These are phyloP conservation scores for Sarcophaga peregrina DNA, from an alignment of 1,140 invertebrate species.

Conservation along the genomic window DNA sequence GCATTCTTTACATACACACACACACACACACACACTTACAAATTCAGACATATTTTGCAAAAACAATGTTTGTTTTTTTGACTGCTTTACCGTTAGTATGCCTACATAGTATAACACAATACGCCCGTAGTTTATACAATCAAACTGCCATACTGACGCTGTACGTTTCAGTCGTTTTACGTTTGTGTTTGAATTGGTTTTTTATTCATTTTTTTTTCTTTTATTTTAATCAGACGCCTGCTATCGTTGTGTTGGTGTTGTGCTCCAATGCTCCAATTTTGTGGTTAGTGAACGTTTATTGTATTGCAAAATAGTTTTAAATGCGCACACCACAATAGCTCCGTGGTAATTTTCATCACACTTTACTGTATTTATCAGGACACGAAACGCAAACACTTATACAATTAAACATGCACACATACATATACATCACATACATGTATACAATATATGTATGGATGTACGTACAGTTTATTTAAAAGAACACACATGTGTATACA, in stretches of 20 bases:
- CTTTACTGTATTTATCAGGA: background rate
- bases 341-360: conserved; percentile 24
- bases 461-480: too few relatives aligned
- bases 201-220: too few relatives aligned
- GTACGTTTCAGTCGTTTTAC: too few relatives aligned
- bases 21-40: background rate
- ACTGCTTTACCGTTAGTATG: background rate
- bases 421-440: background rate
- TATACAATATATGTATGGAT: background rate
- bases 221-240: background rate
- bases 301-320: conserved; percentile 27
- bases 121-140: background rate
- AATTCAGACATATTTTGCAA: background rate
- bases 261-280: conserved; percentile 13
- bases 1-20: too few relatives aligned
- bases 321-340: conserved; percentile 20
- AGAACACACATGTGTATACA: too few relatives aligned
- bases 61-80: too few relatives aligned
- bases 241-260: background rate
- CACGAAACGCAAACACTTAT: background rate
- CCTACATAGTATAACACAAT: background rate
- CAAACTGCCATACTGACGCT: too few relatives aligned
- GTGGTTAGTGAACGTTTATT: conserved; percentile 26
- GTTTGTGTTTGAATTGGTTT: too few relatives aligned
- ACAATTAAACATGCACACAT: background rate